Evolutionary conservation across 2,113 vertebrate species (phyloP).

Genomic region (Catharus minimus): DNA sequence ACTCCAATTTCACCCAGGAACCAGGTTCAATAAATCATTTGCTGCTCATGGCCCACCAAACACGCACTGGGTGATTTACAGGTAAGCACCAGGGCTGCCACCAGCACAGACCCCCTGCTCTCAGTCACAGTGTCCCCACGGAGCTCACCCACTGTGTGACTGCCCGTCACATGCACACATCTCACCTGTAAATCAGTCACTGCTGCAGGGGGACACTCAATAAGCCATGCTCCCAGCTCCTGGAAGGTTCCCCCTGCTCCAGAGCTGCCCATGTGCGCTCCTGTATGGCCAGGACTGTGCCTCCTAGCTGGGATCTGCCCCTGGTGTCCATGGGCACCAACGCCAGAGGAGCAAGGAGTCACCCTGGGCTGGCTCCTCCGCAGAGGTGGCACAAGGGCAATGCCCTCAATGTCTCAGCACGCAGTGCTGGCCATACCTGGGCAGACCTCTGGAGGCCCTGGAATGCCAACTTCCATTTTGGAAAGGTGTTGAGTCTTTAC

Average conservation of each 20-base stretch:
- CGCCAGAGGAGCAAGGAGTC: neutral
- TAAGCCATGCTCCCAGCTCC: neutral
- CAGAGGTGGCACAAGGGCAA: neutral
- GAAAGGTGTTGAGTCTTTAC: constrained; percentile 16
- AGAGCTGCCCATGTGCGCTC: accelerated
- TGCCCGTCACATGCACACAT: neutral
- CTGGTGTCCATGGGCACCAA: accelerated
- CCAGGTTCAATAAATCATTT: neutral
- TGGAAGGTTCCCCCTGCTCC: neutral
- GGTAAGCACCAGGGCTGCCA: neutral
- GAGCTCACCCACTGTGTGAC: neutral
- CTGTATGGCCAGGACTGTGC: accelerated
- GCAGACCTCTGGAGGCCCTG: neutral
- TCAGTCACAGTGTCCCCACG: accelerated
- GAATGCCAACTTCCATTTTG: neutral
- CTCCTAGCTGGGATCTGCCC: accelerated
- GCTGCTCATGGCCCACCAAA: neutral
- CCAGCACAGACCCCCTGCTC: neutral
- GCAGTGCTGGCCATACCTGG: neutral
- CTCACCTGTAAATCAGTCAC: neutral
- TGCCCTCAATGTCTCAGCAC: neutral
- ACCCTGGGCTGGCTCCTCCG: accelerated
- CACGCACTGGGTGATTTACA: neutral
- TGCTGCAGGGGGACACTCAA: neutral
- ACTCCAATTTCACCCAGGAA: neutral